Percentiles rank a stretch among this genome's conserved stretches.
Conservation (phyloP, 2,888 invertebrate species). For the Ferrisia virgata region DNA sequence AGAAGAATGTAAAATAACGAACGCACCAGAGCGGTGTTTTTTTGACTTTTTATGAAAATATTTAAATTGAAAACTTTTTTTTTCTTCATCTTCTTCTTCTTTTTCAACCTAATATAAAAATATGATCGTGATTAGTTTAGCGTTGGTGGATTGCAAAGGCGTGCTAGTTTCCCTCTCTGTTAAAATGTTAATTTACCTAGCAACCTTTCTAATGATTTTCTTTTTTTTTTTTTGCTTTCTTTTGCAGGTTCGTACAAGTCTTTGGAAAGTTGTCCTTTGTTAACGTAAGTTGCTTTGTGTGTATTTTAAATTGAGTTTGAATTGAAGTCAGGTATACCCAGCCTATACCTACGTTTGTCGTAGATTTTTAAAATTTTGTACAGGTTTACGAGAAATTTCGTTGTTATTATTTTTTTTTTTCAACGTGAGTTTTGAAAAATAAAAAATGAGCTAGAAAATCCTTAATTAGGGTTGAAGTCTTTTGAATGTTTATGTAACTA, state of each 20-base stretch:
- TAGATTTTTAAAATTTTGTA: background rate
- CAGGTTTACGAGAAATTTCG: background rate
- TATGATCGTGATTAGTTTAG: constrained; percentile 28
- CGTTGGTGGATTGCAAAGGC: constrained; percentile 8
- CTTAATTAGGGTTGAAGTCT: background rate
- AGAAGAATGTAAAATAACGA: constrained; percentile 25
- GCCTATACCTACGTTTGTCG: too few species aligned
- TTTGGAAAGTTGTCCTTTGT: background rate
- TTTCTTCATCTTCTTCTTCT: background rate
- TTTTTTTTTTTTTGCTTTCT: constrained; percentile 6
- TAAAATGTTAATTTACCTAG: constrained; percentile 16
- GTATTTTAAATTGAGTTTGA: background rate
- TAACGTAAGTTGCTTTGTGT: constrained; percentile 8
- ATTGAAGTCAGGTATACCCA: background rate
- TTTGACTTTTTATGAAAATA: constrained; percentile 22
- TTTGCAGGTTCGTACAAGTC: background rate
- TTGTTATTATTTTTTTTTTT: background rate
- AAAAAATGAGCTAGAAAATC: background rate
- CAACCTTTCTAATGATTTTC: constrained; percentile 3
- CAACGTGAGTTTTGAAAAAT: background rate
- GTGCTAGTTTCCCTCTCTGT: background rate
- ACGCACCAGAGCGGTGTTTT: background rate
- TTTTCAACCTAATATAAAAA: background rate
- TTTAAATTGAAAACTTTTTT: constrained; percentile 30
- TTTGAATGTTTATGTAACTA: background rate